Evolutionary conservation across 2,113 vertebrate genomes (phyloP).

Genomic region (Notechis scutatus): DNA sequence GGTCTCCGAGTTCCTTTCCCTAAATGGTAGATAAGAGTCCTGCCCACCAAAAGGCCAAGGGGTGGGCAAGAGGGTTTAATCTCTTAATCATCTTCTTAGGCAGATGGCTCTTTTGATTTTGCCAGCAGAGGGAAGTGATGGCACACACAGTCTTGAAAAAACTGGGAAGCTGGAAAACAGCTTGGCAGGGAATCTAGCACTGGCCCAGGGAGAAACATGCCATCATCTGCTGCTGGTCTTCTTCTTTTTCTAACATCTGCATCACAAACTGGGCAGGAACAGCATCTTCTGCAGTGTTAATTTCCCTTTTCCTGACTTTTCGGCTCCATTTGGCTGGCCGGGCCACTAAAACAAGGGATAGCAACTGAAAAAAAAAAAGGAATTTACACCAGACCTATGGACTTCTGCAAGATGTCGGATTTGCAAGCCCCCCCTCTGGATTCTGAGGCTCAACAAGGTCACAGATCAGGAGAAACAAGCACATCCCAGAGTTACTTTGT

Average conservation of each 20-base stretch:
- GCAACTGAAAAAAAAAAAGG: neutral
- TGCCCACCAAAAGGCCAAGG: neutral
- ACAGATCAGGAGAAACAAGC: neutral
- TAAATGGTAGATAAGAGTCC: neutral
- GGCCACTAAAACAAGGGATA: neutral
- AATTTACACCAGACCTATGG: neutral
- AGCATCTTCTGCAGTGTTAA: neutral
- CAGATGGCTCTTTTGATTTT: neutral
- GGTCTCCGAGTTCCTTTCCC: neutral
- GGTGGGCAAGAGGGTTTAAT: neutral
- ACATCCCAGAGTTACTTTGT: neutral
- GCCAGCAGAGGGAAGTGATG: neutral
- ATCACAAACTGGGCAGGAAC: neutral
- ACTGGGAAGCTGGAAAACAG: neutral
- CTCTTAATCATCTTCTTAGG: neutral
- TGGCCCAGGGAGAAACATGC: neutral
- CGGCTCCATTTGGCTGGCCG: neutral
- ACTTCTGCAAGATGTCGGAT: neutral
- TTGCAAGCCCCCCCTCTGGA: neutral
- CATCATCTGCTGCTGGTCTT: neutral
- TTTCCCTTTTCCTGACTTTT: neutral
- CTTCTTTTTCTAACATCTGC: neutral
- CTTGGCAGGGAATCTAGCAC: accelerated
- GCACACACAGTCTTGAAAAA: neutral
- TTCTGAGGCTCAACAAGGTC: neutral